These are phyloP conservation scores for Buceros bicornis DNA, from an alignment of 2,797 vertebrate species.

Conservation along the genomic window DNA sequence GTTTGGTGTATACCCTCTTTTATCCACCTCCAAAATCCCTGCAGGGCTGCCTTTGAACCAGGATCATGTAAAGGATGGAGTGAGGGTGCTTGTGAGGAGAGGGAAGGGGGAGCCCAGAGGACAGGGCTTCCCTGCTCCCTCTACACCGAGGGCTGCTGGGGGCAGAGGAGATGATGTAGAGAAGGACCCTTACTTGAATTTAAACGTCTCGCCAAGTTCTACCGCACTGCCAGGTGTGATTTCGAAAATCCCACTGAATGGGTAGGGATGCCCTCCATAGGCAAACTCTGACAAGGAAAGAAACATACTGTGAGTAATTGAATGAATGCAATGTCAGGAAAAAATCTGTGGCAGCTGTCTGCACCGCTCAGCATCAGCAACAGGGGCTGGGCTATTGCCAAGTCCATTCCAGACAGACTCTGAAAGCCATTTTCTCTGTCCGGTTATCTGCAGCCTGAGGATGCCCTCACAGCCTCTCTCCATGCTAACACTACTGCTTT, in stretches of 20 bases:
- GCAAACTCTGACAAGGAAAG: constrained; percentile 88
- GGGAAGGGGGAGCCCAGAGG: background rate
- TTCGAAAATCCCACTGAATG: constrained; percentile 94
- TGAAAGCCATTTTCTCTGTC: background rate
- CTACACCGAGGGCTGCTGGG: background rate
- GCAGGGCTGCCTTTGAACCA: background rate
- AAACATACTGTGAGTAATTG: constrained; percentile 59
- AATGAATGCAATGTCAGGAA: background rate
- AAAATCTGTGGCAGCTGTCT: constrained; percentile 38
- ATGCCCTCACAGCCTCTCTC: background rate
- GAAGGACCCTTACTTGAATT: constrained; percentile 90
- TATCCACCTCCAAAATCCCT: background rate
- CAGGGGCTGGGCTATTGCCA: background rate
- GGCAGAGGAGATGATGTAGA: background rate
- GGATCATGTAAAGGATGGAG: background rate
- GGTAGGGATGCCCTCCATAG: constrained; percentile 93
- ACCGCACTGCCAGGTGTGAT: constrained; percentile 89
- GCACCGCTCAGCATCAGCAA: constrained; percentile 12
- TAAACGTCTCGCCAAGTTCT: constrained; percentile 93
- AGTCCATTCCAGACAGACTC: background rate
- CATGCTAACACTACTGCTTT: background rate
- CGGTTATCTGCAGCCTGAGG: background rate
- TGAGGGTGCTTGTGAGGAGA: background rate
- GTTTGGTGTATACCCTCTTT: background rate
- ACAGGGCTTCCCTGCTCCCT: background rate